Evolutionary conservation across 1,140 invertebrate genomes (phyloP), one percentile per base, ranked within the genome.

Genomic region (Bilobella aurantiaca): DNA sequence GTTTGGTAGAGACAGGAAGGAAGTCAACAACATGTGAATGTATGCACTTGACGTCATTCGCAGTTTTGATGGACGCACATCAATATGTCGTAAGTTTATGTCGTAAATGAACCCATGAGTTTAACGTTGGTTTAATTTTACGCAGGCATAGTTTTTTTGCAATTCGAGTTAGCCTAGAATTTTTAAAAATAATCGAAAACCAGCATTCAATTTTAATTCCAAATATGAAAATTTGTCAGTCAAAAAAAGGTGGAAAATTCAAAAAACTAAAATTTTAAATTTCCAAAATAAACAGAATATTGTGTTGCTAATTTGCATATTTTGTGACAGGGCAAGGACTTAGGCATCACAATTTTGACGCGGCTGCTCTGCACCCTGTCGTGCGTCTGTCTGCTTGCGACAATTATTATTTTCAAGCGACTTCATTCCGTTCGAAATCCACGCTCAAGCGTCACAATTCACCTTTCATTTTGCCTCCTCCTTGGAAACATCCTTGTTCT

Each of bases 11-110:
- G 2, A 76, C 76, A 25, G 82, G 82, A 73, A 63, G 71, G 1
- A 78, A 78, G 12, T 79, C 81, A 70, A 82, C 83, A 1, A 74
- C 77, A 2, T 85, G 84, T 72, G 74, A 78, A 64, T 85, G 84
- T 74, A 75, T 80, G 67, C 84, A 85, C 74, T 74, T 86, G n/a
- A 85, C 83, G 14, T 81, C 82, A 74, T 85, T 86, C 76, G 84
- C 82, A 37, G 75, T 82, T 12, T 66, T 82, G 0, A 82, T 82
- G 81, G 78, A 81, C 65, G 63, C 78, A 23, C 73, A 75, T 34
- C 73, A 75, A 37, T 72, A 74, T 63, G 67, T 73, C 32, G 74
- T 75, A 58, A 27, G 59, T 62, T 18, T 29, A 59, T 8, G 27
- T 59, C 14, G 28, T 29, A 23, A 25, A 5, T 12, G 25, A 31